Evolutionary conservation across 2,113 vertebrate species (phyloP).

Genomic region (Pontoporia blainvillei): DNA sequence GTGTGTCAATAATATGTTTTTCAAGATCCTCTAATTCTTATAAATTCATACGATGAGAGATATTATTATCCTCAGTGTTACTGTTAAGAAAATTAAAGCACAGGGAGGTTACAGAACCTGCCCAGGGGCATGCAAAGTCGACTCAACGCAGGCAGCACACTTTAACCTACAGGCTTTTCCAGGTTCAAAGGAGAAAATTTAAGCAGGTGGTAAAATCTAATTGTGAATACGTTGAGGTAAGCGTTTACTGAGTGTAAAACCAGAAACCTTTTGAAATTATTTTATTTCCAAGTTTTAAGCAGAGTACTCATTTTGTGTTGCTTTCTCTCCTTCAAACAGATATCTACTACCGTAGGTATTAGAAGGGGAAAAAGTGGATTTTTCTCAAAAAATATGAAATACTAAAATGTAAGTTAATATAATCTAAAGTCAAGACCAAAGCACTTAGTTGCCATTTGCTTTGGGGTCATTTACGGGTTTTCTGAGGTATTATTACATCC

Average conservation of each 20-base stretch:
- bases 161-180: background rate
- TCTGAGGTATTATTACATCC: background rate
- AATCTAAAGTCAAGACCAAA: background rate
- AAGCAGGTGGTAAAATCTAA: background rate
- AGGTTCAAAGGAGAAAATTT: slow-evolving; percentile 22
- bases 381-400: background rate
- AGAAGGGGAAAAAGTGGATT: background rate
- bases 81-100: background rate
- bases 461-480: background rate
- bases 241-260: background rate
- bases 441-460: background rate
- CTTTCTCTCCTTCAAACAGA: background rate
- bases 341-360: background rate
- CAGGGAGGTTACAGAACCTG: background rate
- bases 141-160: background rate
- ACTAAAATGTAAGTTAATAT: slow-evolving; percentile 1
- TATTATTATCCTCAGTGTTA: background rate
- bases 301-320: background rate
- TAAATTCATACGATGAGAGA: background rate
- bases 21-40: background rate
- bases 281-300: background rate
- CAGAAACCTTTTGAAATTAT: background rate
- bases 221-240: background rate
- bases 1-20: background rate
- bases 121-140: background rate